Conservation (phyloP, 2,113 vertebrate genomes). For the Saccopteryx leptura region DNA sequence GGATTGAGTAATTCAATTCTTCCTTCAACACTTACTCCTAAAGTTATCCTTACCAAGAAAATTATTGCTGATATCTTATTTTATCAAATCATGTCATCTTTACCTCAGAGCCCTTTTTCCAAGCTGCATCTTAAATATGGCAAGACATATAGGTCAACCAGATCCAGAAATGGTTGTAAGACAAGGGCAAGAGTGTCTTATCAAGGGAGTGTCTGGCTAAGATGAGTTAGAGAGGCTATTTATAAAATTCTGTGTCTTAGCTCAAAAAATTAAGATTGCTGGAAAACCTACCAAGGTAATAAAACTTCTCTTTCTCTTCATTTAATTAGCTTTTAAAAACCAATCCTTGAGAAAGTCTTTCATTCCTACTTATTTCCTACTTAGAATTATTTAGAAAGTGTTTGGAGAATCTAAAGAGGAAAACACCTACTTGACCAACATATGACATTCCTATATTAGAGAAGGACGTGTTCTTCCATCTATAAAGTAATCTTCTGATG, state of each 20-base stretch:
- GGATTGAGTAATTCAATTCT: slow-evolving; percentile 24
- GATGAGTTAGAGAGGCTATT: not conserved
- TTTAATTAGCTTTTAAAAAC: slow-evolving; percentile 39
- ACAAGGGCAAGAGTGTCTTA: not conserved
- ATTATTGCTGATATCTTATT: not conserved
- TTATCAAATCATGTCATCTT: slow-evolving; percentile 31
- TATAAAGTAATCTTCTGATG: slow-evolving; percentile 2
- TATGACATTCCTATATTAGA: not conserved
- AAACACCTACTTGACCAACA: not conserved
- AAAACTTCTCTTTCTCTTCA: slow-evolving; percentile 18
- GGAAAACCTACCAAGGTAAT: slow-evolving; percentile 3
- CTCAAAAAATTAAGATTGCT: slow-evolving; percentile 47
- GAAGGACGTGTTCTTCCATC: not conserved
- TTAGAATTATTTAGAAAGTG: slow-evolving; percentile 41
- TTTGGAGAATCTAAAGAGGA: not conserved
- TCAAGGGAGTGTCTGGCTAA: not conserved
- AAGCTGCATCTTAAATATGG: not conserved
- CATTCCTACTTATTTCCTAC: not conserved
- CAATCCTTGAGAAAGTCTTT: not conserved
- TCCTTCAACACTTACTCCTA: slow-evolving; percentile 16
- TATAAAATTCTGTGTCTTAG: slow-evolving; percentile 26
- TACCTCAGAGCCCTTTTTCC: not conserved
- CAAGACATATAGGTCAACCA: not conserved
- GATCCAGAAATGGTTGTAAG: not conserved
- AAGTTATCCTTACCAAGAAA: slow-evolving; percentile 1